phyloP scores from a whole-genome alignment of 2,797 vertebrate genomes.

The Cephalopachus bancanus region DNA sequence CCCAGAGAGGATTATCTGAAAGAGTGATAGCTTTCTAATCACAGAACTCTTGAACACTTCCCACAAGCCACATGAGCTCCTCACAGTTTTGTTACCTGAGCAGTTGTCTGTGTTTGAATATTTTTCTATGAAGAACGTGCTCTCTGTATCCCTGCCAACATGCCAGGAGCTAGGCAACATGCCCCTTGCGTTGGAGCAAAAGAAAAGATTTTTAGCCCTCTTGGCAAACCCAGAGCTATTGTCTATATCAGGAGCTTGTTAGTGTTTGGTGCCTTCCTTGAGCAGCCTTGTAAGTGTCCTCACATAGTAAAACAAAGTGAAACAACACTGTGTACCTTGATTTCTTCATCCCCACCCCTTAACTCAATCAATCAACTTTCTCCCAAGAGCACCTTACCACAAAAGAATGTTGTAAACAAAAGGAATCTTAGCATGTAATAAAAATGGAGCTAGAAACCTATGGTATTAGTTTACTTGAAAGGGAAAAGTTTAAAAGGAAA shows the following conservation, averaged over 20 bases:
- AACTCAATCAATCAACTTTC: neutral
- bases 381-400: slow-evolving; percentile 33
- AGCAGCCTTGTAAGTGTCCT: slow-evolving; percentile 18
- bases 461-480: neutral
- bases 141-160: slow-evolving; percentile 49
- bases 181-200: slow-evolving; percentile 27
- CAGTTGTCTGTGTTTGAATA: slow-evolving; percentile 59
- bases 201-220: slow-evolving; percentile 42
- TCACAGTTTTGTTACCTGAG: slow-evolving; percentile 51
- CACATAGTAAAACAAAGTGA: neutral
- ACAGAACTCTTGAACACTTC: neutral
- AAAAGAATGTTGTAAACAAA: slow-evolving; percentile 50
- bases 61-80: neutral
- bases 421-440: slow-evolving; percentile 1
- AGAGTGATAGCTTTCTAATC: neutral
- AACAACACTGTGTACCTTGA: neutral
- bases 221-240: slow-evolving; percentile 52
- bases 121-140: slow-evolving; percentile 55
- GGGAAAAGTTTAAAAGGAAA: neutral
- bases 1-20: neutral
- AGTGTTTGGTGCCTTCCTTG: slow-evolving; percentile 61
- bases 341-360: neutral
- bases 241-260: slow-evolving; percentile 49
- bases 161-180: neutral
- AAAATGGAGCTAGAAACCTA: slow-evolving; percentile 39